phyloP scores from a whole-genome alignment of 2,797 vertebrate species.

The Myotis pilosus region DNA sequence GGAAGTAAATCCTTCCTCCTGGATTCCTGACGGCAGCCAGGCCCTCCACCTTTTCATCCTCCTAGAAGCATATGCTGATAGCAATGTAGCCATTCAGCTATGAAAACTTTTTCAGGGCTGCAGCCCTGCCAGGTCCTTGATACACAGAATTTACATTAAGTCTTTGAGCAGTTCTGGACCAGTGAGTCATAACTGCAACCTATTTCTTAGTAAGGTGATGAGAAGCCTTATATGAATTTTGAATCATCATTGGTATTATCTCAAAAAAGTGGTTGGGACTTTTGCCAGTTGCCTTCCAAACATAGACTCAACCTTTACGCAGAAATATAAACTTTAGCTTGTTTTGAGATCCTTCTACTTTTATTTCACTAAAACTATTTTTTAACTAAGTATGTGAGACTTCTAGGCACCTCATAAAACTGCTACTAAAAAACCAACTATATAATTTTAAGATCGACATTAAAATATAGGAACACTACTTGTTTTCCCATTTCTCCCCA shows the following conservation, averaged over 20 bases:
- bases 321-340: slow-evolving; percentile 35
- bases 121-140: slow-evolving; percentile 4
- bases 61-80: background rate
- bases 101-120: background rate
- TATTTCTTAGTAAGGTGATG: slow-evolving; percentile 48
- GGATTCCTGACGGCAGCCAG: background rate
- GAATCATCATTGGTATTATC: slow-evolving; percentile 45
- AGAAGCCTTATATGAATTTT: slow-evolving; percentile 52
- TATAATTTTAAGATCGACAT: slow-evolving; percentile 25
- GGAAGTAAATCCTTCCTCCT: background rate
- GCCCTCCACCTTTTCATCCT: background rate
- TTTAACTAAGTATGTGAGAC: background rate
- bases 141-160: slow-evolving; percentile 53
- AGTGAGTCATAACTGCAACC: slow-evolving; percentile 26
- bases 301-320: background rate
- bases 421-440: background rate
- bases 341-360: slow-evolving; percentile 31
- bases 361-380: slow-evolving; percentile 10
- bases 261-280: background rate
- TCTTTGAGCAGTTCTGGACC: slow-evolving; percentile 33
- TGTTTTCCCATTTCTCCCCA: background rate
- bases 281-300: slow-evolving; percentile 21
- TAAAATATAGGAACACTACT: background rate
- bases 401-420: slow-evolving; percentile 31
- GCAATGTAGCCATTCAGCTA: background rate